Evolutionary conservation across 2,797 vertebrate species (phyloP), one percentile per base, ranked within the genome.

Genomic region (Ataeniobius toweri): DNA sequence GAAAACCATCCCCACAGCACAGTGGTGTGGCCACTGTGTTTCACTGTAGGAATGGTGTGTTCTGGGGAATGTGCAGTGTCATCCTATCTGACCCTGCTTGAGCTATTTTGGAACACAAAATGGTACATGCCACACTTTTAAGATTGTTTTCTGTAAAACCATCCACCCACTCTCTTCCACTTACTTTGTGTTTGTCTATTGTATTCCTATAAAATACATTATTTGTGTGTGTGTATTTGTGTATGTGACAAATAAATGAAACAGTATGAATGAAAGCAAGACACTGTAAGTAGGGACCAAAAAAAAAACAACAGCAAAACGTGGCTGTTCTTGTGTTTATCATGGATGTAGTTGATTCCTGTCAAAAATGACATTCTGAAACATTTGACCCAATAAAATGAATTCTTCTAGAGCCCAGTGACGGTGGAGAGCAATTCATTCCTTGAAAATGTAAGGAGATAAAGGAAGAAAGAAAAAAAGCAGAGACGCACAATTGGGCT

Each of bases 321-420:
- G 79, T 88, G 90, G 93, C 91, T 92, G 86, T 91, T 86, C 90
- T 92, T 90, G 92, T 93, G 90, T 95, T 94, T 94, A 94, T 92
- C 77, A 90, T 92, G 91, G 90, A 13, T 69, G 24, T 88, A 92
- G 91, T 94, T 93, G 94, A 92, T 95, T 94, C 94, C 92, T 93
- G 93, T 94, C 94, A 94, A 91, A 93, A 89, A 95, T 94, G 94
- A 95, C 94, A 93, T 92, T 95, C 94, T 94, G 90, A 93, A 95
- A 95, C 94, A 94, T 92, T 94, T 95, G 94, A 95, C 94, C 94
- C 92, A 89, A 92, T 92, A 94, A 94, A 95, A 95, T 94, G 93
- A 94, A 94, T 94, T 95, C 91, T 89, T 86, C 90, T 84, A 80
- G 87, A 91, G 89, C 89, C 88, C 83, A 83, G 91, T 91, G 92